Base-by-base conservation (phyloP, 2,888 invertebrate species). In the Metopia argyrocephala region DNA sequence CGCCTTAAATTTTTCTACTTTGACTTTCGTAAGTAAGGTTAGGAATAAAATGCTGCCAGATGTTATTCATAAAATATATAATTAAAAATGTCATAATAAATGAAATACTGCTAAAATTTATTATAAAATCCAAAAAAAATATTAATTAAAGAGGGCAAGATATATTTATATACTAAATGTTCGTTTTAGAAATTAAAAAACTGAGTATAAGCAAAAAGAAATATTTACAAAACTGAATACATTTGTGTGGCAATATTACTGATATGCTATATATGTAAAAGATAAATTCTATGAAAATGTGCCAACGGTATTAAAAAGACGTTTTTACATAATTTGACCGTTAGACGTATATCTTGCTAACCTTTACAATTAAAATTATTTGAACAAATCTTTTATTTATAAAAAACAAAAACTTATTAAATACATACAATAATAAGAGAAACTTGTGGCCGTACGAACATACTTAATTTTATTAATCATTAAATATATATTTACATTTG, bases 1-100 rank as follows among this genome's bases (percentile, higher is more conserved):
- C 78, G 50, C 66, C 70, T 66, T 70, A 82, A 78, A 62, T 78
- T 82, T 82, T 75, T 71, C 74, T 76, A 64, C 78, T 76, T 82
- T 76, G 71, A 76, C 76, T 76, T 79, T 79, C 74, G 68, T 68
- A 74, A 65, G 74, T 74, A 66, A 78, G 78, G 78, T 78, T 78
- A 78, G 73, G 54, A 54, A 27, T 54, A 61, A 6, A 25, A 15
- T 27, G 52, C 28, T 78, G 18, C 71, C 71, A 71, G 78, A 78
- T 28, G 21, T 50, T 2, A 1, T 6, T 3, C 2, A 38, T 6
- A 15, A n/a, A 38, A 38, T 12, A 38, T 38, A 38, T 12, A 38
- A 3, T 4, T 12, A 38, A 12, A 38, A 38, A 38, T 15, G 12
- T 15, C 3, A 12, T 9, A 38, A 38, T 12, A 38, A 12, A 6